Conservation (phyloP, 1,140 invertebrate genomes). For the Macrosteles quadrilineatus region DNA sequence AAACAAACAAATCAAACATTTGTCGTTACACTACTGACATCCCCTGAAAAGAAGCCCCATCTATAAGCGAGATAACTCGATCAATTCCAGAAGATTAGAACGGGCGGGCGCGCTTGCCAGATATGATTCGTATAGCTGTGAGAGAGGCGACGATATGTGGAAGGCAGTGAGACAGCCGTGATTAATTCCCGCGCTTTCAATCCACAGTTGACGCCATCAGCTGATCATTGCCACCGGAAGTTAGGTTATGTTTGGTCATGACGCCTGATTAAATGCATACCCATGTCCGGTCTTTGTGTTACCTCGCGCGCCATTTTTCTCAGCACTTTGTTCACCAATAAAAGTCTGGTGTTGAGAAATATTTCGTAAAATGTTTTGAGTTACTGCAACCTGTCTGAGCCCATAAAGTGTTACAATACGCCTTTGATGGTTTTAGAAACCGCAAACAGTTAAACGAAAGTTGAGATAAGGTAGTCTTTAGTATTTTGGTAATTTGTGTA, state of each 20-base stretch:
- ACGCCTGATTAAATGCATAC: conserved; percentile 9
- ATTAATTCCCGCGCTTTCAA: conserved; percentile 2
- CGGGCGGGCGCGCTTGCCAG: no score
- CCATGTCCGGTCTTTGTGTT: conserved; percentile 5
- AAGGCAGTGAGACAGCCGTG: conserved; percentile 15
- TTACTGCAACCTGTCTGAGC: neutral
- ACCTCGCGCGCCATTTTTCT: neutral
- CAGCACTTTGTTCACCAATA: neutral
- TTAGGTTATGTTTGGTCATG: conserved; percentile 3
- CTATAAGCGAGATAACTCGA: no score
- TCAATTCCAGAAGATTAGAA: no score
- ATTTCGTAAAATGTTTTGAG: neutral
- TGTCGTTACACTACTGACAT: no score
- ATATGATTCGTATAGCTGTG: neutral
- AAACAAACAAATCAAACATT: no score
- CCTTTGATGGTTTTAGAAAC: no score
- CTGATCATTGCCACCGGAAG: neutral
- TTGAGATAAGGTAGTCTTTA: no score
- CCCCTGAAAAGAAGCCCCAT: no score
- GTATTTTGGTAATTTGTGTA: no score
- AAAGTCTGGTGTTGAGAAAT: neutral
- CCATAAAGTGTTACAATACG: neutral
- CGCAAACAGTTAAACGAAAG: no score
- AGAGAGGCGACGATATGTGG: neutral
- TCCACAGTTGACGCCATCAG: neutral